phyloP scores from a whole-genome alignment of 2,888 invertebrate genomes.

The Caenorhabditis drosophilae region DNA sequence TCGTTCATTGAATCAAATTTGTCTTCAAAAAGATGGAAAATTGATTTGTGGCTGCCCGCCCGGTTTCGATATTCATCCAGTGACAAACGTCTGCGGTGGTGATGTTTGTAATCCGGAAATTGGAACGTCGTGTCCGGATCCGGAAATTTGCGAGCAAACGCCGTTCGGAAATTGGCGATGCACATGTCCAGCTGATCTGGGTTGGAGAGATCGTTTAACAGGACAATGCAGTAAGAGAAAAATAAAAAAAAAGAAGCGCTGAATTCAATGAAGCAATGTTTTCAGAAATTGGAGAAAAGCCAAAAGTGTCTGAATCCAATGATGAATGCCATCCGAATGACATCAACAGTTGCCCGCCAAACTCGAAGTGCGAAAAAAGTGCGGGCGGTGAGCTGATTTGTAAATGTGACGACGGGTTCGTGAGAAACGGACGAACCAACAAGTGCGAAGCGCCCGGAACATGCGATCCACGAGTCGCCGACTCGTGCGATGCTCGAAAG shows the following conservation, averaged over 20 bases:
- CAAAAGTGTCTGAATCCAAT: conserved; percentile 20
- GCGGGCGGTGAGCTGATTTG: conserved; percentile 53
- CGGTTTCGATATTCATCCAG: conserved; percentile 63
- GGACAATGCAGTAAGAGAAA: conserved; percentile 54
- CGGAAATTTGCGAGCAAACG: conserved; percentile 65
- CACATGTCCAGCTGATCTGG: conserved; percentile 57
- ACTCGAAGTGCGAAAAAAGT: conserved; percentile 46
- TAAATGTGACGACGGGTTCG: conserved; percentile 54
- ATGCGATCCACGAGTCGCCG: conserved; percentile 59
- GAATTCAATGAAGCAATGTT: neutral
- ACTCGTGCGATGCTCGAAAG: conserved; percentile 59
- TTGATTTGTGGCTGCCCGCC: conserved; percentile 58
- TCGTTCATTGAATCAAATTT: conserved; percentile 59
- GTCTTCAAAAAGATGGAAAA: conserved; percentile 44
- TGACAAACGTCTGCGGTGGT: conserved; percentile 63
- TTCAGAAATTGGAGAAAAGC: conserved; percentile 40
- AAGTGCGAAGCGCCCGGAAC: conserved; percentile 57
- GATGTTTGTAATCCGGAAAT: conserved; percentile 64
- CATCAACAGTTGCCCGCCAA: conserved; percentile 35
- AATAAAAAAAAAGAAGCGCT: neutral
- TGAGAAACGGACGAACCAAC: conserved; percentile 49
- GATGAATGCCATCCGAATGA: conserved; percentile 49
- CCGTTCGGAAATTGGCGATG: conserved; percentile 66
- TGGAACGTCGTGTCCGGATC: conserved; percentile 60
- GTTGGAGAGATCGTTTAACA: conserved; percentile 50